phyloP scores from a whole-genome alignment of 2,113 vertebrate species.

The Nycticorax nycticorax region DNA sequence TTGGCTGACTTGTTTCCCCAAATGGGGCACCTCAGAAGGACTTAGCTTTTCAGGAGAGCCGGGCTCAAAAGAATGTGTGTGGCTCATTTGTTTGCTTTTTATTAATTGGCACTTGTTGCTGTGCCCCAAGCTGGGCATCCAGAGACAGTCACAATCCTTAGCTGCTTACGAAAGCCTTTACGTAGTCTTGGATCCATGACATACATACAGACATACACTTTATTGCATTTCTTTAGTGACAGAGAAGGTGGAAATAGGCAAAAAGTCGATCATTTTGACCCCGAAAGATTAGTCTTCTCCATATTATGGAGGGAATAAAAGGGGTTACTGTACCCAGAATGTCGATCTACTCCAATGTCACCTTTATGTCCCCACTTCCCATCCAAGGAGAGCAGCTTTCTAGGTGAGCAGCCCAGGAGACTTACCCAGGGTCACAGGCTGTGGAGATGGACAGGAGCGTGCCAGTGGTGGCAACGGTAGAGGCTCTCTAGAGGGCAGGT shows the following conservation, averaged over 20 bases:
- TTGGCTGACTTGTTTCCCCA: background rate
- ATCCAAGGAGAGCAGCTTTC: background rate
- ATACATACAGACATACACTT: too few species aligned
- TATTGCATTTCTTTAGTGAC: background rate
- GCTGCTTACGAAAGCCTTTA: background rate
- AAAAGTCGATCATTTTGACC: background rate
- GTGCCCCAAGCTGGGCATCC: background rate
- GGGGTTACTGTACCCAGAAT: background rate
- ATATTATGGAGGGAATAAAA: background rate
- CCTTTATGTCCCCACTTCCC: background rate
- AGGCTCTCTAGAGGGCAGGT: background rate
- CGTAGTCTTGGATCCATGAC: background rate
- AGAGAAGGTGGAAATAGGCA: background rate
- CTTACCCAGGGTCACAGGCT: background rate
- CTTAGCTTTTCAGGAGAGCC: background rate
- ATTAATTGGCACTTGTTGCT: background rate
- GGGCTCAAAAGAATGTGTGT: background rate
- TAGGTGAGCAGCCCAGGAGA: background rate
- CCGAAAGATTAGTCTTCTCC: background rate
- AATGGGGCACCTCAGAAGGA: background rate
- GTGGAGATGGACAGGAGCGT: accelerated
- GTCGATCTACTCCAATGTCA: accelerated
- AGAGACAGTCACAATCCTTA: background rate
- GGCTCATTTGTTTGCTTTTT: background rate
- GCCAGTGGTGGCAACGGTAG: background rate